phyloP scores from a whole-genome alignment of 1,140 invertebrate species.

The Leptinotarsa undecemlineata region DNA sequence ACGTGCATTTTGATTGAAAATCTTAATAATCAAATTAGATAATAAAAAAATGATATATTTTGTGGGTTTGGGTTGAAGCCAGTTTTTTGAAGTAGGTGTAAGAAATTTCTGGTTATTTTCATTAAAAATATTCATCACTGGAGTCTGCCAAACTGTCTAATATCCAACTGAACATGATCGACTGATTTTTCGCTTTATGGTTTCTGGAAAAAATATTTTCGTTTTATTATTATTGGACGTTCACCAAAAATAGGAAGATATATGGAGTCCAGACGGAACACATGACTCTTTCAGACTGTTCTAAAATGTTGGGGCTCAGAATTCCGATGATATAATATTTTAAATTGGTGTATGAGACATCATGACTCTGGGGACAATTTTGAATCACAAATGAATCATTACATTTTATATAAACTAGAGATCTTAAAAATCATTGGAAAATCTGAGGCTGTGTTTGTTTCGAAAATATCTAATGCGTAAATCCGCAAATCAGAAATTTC shows the following conservation, averaged over 20 bases:
- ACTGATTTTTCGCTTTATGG: not conserved
- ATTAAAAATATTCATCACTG: not conserved
- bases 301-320: not conserved
- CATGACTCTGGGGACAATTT: too few species aligned
- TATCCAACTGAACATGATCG: not conserved
- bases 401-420: too few species aligned
- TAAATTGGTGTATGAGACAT: not conserved
- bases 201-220: not conserved
- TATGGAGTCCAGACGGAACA: not conserved
- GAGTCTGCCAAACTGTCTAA: not conserved
- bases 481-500: too few species aligned
- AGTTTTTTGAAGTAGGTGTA: not conserved
- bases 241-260: not conserved
- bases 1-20: too few species aligned
- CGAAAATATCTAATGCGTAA: too few species aligned
- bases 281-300: not conserved
- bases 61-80: too few species aligned
- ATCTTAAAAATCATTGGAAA: too few species aligned
- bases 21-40: too few species aligned
- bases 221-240: not conserved
- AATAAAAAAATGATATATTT: too few species aligned
- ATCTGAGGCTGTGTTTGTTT: too few species aligned
- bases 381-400: too few species aligned
- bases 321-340: slow-evolving; percentile 4
- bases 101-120: not conserved